These are phyloP conservation scores for Sparidentex hasta DNA, from an alignment of 2,797 vertebrate species.

Conservation along the genomic window DNA sequence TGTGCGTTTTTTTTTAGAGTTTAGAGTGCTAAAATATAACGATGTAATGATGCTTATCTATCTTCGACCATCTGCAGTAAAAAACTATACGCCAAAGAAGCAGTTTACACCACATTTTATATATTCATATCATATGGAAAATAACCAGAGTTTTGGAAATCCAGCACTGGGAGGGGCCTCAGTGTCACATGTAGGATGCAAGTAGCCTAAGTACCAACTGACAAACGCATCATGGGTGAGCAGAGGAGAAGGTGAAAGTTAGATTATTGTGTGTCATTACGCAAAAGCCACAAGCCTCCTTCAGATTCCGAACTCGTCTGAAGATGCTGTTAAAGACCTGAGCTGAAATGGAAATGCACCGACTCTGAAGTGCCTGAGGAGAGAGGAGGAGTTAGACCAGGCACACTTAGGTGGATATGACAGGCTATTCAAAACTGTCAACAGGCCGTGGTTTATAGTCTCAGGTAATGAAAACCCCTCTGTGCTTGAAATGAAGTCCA, in stretches of 20 bases:
- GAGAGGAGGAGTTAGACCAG: neutral
- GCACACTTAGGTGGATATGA: conserved; percentile 37
- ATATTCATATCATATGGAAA: no score
- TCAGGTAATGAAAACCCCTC: conserved; percentile 56
- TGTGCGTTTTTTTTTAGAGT: neutral
- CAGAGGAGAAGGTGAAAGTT: neutral
- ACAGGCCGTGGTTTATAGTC: conserved; percentile 49
- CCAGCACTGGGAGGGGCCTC: neutral
- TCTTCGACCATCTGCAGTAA: no score
- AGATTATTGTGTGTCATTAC: neutral
- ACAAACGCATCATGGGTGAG: neutral
- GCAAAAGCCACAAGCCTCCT: neutral
- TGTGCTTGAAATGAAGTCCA: conserved; percentile 57
- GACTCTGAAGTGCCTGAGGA: conserved; percentile 13
- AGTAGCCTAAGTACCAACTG: neutral
- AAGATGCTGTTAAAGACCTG: conserved; percentile 17
- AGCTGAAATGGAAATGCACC: conserved; percentile 34
- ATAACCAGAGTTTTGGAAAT: neutral
- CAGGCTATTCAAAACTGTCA: conserved; percentile 59
- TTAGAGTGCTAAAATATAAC: neutral
- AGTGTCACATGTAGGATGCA: neutral
- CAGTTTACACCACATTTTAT: no score
- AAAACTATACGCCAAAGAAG: no score
- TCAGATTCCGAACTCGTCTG: neutral
- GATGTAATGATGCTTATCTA: neutral